Percentiles rank a stretch among this genome's conserved stretches.
Conservation (phyloP, 2,888 invertebrate species). For the Acholoe squamosa region DNA sequence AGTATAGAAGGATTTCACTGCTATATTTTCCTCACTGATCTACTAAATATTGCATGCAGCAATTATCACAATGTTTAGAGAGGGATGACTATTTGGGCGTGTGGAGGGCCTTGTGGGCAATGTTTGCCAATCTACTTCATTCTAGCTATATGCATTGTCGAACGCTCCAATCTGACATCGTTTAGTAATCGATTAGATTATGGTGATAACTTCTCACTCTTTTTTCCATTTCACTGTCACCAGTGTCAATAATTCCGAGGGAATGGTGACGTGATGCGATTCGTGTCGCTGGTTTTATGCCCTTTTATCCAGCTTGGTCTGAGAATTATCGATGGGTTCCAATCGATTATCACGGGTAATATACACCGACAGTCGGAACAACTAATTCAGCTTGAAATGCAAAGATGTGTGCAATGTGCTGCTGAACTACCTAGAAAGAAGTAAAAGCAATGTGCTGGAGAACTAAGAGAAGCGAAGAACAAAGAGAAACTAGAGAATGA, state of each 20-base stretch:
- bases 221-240: constrained; percentile 1
- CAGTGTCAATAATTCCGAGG: constrained; percentile 36
- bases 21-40: not conserved
- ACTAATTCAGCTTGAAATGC: no score
- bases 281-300: not conserved
- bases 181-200: constrained; percentile 37
- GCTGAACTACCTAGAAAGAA: no score
- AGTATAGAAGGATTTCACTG: not conserved
- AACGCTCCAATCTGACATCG: not conserved
- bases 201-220: not conserved
- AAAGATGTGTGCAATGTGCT: no score
- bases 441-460: no score
- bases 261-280: not conserved
- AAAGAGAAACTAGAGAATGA: no score
- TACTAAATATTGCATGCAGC: not conserved
- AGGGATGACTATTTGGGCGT: not conserved
- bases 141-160: not conserved
- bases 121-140: not conserved
- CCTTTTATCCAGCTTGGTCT: not conserved
- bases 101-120: not conserved
- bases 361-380: not conserved
- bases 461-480: no score
- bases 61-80: not conserved
- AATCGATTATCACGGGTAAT: not conserved
- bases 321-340: not conserved